Conservation (phyloP, 2,888 invertebrate genomes). For the Andrena haemorrhoa region DNA sequence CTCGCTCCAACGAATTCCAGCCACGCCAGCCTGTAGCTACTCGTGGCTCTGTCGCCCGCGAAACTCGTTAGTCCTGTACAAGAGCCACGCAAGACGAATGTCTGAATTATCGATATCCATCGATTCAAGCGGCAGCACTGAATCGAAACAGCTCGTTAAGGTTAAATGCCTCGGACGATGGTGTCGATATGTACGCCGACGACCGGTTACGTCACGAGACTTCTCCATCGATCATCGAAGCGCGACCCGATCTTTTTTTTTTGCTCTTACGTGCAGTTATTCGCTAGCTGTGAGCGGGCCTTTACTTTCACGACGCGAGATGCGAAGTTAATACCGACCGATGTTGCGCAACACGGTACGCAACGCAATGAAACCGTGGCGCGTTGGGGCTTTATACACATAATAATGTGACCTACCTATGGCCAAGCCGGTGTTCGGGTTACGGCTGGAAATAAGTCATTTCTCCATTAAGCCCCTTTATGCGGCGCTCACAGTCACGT, state of each 20-base stretch:
- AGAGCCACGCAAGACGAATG: not conserved
- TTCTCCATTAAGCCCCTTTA: slow-evolving; percentile 75
- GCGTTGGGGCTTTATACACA: slow-evolving; percentile 32
- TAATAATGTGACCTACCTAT: slow-evolving; percentile 68
- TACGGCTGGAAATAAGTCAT: slow-evolving; percentile 79
- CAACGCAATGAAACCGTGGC: slow-evolving; percentile 62
- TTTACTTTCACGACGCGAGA: slow-evolving; percentile 58
- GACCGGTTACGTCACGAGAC: not conserved
- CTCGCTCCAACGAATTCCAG: not conserved
- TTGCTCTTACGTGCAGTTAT: not conserved
- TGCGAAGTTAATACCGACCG: slow-evolving; percentile 53
- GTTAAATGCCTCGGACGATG: too few relatives aligned
- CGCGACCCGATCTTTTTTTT: slow-evolving; percentile 11
- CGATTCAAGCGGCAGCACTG: too few relatives aligned
- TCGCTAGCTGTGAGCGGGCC: slow-evolving; percentile 44
- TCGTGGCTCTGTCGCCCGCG: not conserved
- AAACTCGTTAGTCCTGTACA: slow-evolving; percentile 2
- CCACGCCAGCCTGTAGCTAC: not conserved
- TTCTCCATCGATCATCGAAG: not conserved
- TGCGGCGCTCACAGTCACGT: slow-evolving; percentile 56
- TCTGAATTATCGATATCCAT: not conserved
- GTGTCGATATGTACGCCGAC: too few relatives aligned
- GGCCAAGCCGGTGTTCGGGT: slow-evolving; percentile 46
- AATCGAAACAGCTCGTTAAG: too few relatives aligned
- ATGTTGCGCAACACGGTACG: slow-evolving; percentile 56